Conservation (phyloP, 1,140 invertebrate species). For the Schlechtendalia chinensis region DNA sequence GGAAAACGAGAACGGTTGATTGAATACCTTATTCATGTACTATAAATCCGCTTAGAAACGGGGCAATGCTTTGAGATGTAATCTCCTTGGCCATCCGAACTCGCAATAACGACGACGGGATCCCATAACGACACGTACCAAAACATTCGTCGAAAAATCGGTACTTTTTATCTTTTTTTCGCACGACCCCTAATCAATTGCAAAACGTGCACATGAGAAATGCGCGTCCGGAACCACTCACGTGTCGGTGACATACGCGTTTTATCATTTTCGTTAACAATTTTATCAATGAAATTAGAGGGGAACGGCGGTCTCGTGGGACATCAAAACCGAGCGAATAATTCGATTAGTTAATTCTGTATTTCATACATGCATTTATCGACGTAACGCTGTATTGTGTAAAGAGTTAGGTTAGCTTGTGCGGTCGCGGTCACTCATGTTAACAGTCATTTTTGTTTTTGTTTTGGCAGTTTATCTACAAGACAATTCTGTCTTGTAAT, state of each 20-base stretch:
- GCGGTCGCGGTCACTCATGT: too few relatives aligned
- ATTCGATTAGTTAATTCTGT: background rate
- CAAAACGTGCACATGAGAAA: background rate
- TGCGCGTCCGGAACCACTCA: background rate
- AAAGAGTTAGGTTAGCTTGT: too few relatives aligned
- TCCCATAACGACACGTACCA: background rate
- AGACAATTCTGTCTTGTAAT: too few relatives aligned
- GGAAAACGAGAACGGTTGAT: background rate
- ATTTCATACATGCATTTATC: background rate
- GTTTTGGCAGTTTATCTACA: too few relatives aligned
- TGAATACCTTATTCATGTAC: background rate
- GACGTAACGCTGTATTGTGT: too few relatives aligned
- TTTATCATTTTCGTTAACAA: too few relatives aligned
- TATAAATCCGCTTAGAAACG: conserved; percentile 34
- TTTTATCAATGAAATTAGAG: background rate
- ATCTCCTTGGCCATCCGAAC: background rate
- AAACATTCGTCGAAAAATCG: background rate
- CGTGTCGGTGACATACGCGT: too few relatives aligned
- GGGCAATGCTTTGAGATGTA: conserved; percentile 10
- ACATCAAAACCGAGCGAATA: conserved; percentile 16
- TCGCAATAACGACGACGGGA: too few relatives aligned
- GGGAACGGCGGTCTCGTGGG: background rate
- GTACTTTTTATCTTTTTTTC: conserved; percentile 12
- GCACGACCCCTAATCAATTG: background rate
- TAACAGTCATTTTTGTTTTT: too few relatives aligned